Conservation (phyloP, 2,888 invertebrate genomes). For the Mythimna vitellina region DNA sequence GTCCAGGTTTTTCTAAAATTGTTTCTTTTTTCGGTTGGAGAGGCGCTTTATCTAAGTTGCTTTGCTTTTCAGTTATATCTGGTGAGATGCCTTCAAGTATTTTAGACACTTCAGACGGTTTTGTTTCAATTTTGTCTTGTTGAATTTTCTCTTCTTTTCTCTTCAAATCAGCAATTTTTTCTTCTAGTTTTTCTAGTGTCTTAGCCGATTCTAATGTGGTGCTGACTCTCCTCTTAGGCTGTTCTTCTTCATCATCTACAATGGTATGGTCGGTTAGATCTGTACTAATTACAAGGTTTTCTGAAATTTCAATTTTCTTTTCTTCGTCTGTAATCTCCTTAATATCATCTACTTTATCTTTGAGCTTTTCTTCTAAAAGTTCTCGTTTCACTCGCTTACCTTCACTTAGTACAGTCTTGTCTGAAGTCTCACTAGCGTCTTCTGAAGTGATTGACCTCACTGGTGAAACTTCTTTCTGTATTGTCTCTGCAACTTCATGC, state of each 20-base stretch:
- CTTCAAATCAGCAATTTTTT: slow-evolving; percentile 84
- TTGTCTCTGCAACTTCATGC: slow-evolving; percentile 43
- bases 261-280: slow-evolving; percentile 39
- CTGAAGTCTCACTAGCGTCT: slow-evolving; percentile 87
- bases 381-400: slow-evolving; percentile 78
- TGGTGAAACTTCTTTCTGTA: slow-evolving; percentile 81
- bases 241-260: slow-evolving; percentile 28
- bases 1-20: slow-evolving; percentile 20
- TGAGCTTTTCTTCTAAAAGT: slow-evolving; percentile 61
- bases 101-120: slow-evolving; percentile 11
- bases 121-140: slow-evolving; percentile 26
- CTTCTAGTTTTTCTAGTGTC: slow-evolving; percentile 86
- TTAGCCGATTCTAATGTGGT: slow-evolving; percentile 82
- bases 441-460: slow-evolving; percentile 86
- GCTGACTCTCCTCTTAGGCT: slow-evolving; percentile 72
- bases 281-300: slow-evolving; percentile 4
- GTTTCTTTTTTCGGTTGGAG: not conserved
- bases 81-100: not conserved
- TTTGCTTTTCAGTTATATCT: slow-evolving; percentile 17
- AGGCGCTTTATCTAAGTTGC: slow-evolving; percentile 4
- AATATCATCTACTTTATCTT: slow-evolving; percentile 32
- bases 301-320: slow-evolving; percentile 9
- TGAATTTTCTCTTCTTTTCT: slow-evolving; percentile 71
- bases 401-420: slow-evolving; percentile 86
- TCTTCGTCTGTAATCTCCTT: slow-evolving; percentile 26